Conservation (phyloP, 2,888 invertebrate genomes). For the Alentia gelatinosa region DNA sequence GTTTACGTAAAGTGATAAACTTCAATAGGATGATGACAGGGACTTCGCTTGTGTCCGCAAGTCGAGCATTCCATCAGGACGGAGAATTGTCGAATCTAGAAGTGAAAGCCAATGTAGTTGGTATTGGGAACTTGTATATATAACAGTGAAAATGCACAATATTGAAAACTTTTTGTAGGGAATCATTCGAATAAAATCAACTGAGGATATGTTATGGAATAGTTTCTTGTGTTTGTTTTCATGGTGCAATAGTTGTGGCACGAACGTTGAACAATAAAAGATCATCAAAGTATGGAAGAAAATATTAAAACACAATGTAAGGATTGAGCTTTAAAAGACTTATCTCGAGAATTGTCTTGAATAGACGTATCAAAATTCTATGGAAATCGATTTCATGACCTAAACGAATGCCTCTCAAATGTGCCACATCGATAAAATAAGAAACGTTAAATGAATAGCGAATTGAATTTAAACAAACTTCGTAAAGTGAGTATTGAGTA, state of each 20-base stretch:
- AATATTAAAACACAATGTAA: background rate
- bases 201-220: background rate
- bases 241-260: background rate
- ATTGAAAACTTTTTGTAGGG: conserved; percentile 38
- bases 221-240: background rate
- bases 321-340: background rate
- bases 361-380: background rate
- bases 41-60: background rate
- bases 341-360: background rate
- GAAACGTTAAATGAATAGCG: too few relatives aligned
- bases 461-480: too few relatives aligned
- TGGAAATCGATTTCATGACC: too few relatives aligned
- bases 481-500: too few relatives aligned
- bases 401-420: too few relatives aligned
- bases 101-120: background rate
- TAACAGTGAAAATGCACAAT: conserved; percentile 24
- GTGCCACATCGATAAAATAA: too few relatives aligned
- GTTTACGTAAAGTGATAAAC: background rate
- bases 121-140: conserved; percentile 7
- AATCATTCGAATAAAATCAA: conserved; percentile 16
- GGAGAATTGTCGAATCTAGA: background rate
- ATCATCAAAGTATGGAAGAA: background rate
- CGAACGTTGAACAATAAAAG: background rate
- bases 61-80: conserved; percentile 20
- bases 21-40: background rate